Percentiles rank a stretch among this genome's conserved stretches.
Conservation (phyloP, 2,888 invertebrate genomes). For the Sialis fuliginosa region DNA sequence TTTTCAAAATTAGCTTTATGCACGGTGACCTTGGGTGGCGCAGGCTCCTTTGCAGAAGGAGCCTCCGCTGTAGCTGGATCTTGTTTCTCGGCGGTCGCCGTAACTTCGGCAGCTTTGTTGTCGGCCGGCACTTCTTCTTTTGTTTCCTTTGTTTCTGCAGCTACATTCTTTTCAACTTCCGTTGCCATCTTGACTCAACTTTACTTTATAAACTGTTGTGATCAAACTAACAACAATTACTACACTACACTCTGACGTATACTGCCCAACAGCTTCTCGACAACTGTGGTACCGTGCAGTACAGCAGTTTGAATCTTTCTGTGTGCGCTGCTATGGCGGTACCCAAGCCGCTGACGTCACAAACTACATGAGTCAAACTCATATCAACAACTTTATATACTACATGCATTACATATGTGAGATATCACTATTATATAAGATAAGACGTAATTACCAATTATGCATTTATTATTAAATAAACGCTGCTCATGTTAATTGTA, state of each 20-base stretch:
- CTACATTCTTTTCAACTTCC: constrained; percentile 55
- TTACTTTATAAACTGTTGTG: not conserved
- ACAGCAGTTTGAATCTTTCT: too few relatives aligned
- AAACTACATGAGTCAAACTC: too few relatives aligned
- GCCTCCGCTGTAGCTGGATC: constrained; percentile 33
- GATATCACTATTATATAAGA: not conserved
- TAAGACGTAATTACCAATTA: not conserved
- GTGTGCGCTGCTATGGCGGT: not conserved
- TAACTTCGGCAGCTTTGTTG: constrained; percentile 29
- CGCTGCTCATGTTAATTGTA: too few relatives aligned
- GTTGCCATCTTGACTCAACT: constrained; percentile 45
- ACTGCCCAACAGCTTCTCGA: too few relatives aligned
- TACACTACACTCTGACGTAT: too few relatives aligned
- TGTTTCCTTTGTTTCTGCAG: constrained; percentile 36
- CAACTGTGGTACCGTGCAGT: too few relatives aligned
- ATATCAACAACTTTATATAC: too few relatives aligned
- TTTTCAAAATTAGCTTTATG: constrained; percentile 81
- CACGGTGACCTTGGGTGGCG: constrained; percentile 59
- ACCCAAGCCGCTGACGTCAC: not conserved
- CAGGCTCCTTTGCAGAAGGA: constrained; percentile 39
- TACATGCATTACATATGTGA: too few relatives aligned
- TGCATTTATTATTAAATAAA: not conserved
- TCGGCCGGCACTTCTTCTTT: constrained; percentile 26
- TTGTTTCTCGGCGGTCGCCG: constrained; percentile 19
- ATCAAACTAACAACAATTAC: too few relatives aligned